phyloP scores from a whole-genome alignment of 1,140 invertebrate species.

The Sitobion miscanthi region DNA sequence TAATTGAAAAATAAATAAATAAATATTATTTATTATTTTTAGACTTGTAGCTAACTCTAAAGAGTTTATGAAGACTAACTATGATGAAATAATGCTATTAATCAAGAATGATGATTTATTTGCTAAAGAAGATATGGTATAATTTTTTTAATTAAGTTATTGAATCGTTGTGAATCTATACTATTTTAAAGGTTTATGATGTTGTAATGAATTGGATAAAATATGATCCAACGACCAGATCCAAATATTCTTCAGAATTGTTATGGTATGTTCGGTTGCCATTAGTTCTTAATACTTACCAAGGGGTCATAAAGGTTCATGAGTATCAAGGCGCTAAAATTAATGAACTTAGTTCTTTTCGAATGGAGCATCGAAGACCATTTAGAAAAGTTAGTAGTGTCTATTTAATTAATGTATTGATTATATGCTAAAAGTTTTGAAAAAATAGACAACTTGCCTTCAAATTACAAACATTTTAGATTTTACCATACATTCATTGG shows the following conservation, averaged over 20 bases:
- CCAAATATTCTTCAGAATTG: background rate
- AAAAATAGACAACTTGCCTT: background rate
- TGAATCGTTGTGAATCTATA: background rate
- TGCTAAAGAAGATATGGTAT: slow-evolving; percentile 45
- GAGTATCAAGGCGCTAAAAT: slow-evolving; percentile 18
- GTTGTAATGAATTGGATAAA: slow-evolving; percentile 50
- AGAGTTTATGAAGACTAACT: slow-evolving; percentile 1
- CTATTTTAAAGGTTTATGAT: slow-evolving; percentile 30
- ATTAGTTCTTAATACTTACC: slow-evolving; percentile 42
- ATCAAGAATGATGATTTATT: slow-evolving; percentile 32
- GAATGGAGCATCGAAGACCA: slow-evolving; percentile 39
- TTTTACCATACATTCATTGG: background rate
- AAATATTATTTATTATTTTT: background rate
- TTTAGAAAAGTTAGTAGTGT: slow-evolving; percentile 1
- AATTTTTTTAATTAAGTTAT: background rate
- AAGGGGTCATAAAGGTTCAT: slow-evolving; percentile 9
- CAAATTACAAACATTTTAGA: background rate
- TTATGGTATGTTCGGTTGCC: slow-evolving; percentile 40
- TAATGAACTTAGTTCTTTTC: slow-evolving; percentile 34
- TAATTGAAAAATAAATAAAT: background rate
- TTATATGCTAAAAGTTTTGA: background rate
- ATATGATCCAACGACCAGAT: background rate
- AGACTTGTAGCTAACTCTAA: slow-evolving; percentile 14
- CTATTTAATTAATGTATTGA: background rate
- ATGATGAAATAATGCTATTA: slow-evolving; percentile 13